Percentiles rank a stretch among this genome's conserved stretches.
These are phyloP conservation scores for Pangasius mekongensis DNA, from an alignment of 2,797 vertebrate species.

Conservation along the genomic window DNA sequence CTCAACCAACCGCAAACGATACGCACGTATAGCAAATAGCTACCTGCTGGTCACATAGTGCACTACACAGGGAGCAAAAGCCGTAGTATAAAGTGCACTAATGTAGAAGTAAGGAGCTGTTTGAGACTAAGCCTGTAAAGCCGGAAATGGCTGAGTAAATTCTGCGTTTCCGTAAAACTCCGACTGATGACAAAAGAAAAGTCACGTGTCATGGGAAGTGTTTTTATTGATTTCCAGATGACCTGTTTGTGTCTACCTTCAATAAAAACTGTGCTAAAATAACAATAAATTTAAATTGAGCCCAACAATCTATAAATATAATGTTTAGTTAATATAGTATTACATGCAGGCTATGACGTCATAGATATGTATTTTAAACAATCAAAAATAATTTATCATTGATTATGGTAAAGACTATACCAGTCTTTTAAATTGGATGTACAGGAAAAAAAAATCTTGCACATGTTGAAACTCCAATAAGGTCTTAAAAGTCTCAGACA, in stretches of 20 bases:
- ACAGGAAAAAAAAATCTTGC: background rate
- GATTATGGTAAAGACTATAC: background rate
- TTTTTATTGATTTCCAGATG: background rate
- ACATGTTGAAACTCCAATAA: background rate
- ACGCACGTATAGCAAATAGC: background rate
- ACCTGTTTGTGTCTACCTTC: too few relatives aligned
- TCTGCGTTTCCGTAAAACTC: background rate
- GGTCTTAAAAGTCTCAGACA: background rate
- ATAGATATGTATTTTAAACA: background rate
- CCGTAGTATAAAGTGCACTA: background rate
- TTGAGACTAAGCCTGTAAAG: background rate
- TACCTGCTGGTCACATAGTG: fast-evolving
- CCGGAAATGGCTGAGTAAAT: background rate
- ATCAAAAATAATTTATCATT: background rate
- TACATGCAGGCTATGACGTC: background rate
- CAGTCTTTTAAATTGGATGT: background rate
- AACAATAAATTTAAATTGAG: background rate
- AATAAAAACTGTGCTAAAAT: background rate
- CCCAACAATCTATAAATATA: background rate
- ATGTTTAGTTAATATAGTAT: background rate
- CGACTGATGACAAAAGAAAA: constrained; percentile 1
- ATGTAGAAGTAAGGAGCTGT: too few relatives aligned
- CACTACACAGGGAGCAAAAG: background rate
- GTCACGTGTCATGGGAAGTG: background rate
- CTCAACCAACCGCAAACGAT: background rate